Evolutionary conservation across 2,888 invertebrate species (phyloP).

Genomic region (Poecilobothrus nobilitatus): DNA sequence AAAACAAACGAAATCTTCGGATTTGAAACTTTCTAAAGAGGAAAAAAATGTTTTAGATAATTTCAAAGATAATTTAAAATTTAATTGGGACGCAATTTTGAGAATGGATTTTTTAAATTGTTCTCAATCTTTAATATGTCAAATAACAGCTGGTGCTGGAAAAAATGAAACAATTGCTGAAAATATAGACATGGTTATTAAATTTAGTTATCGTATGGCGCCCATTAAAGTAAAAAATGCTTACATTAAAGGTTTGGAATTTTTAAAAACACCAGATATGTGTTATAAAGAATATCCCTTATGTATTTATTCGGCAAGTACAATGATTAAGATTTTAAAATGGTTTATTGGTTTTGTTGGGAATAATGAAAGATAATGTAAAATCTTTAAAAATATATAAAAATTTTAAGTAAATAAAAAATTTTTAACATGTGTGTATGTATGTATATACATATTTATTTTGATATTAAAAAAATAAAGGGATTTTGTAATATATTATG

Average conservation of each 20-base stretch:
- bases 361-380: not conserved
- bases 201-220: conserved; percentile 32
- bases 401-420: no score
- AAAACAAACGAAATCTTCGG: not conserved
- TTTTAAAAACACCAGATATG: conserved; percentile 29
- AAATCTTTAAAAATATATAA: no score
- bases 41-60: not conserved
- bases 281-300: conserved; percentile 40
- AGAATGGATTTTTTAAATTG: conserved; percentile 40
- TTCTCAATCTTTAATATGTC: conserved; percentile 40
- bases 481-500: no score
- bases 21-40: conserved; percentile 13
- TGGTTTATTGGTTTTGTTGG: conserved; percentile 30
- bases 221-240: conserved; percentile 37
- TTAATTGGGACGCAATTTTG: conserved; percentile 39
- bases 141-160: conserved; percentile 40
- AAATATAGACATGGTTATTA: conserved; percentile 33
- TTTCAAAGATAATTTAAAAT: conserved; percentile 19
- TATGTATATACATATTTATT: no score
- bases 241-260: conserved; percentile 35
- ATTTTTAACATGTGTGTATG: no score
- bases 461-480: no score
- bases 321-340: conserved; percentile 38
- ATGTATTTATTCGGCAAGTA: conserved; percentile 40
- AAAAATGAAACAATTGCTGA: conserved; percentile 32